Base-by-base conservation (phyloP, 2,888 invertebrate genomes). In the Eurytoma adleriae region DNA sequence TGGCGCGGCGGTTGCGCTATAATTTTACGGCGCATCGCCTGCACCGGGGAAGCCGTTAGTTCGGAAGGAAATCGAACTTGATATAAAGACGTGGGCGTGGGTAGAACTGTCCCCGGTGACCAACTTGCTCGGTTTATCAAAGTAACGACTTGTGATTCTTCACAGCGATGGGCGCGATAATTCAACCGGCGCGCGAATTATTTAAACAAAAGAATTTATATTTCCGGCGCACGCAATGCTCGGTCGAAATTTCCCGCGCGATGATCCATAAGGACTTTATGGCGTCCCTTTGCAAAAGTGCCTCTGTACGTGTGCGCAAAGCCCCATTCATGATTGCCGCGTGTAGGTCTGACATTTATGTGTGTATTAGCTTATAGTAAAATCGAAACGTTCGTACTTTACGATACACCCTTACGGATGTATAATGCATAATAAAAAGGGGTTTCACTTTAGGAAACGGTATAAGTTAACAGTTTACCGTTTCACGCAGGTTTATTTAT, bases 61-160 rank as follows among this genome's bases (percentile, higher is more conserved):
- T 16, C 16, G 48, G 13, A n/a, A 24, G 18, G 30, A 14, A 40
- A 40, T 40, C 40, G 64, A 40, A 24, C 14, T 48, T 73, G 52
- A 66, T 66, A 50, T 24, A 50, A 27, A 50, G 13, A 24, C 18
- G 50, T 57, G 48, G 57, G 50, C 18, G 52, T 40, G 64, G 64
- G 48, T 64, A 48, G 70, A 70, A 64, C 56, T 77, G 68, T 76
- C 77, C 70, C 77, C 16, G 64, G 77, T 70, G 77, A 64, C 62
- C 70, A 48, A 59, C 27, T 20, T 30, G 27, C 66, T 14, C 56
- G 66, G 30, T 66, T 71, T 66, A 71, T 78, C 71, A 71, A 71
- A 78, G 62, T 66, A 66, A 70, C 77, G 64, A 50, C 48, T 56
- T 20, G 69, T 18, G 52, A 18, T 76, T 61, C 56, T 69, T 76